phyloP scores from a whole-genome alignment of 2,797 vertebrate species.

The Atherinosoma microstoma region DNA sequence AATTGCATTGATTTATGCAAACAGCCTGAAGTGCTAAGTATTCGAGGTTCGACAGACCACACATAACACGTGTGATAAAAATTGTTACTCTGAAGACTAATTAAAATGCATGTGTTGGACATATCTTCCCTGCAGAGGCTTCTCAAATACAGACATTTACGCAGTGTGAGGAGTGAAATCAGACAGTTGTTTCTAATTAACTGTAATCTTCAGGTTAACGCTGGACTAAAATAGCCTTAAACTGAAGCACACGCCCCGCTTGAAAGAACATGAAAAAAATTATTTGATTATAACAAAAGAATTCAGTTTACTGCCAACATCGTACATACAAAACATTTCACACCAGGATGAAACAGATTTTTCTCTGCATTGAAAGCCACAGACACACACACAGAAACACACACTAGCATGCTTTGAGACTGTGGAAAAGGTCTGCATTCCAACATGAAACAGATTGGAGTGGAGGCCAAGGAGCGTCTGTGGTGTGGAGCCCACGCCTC shows the following conservation, averaged over 20 bases:
- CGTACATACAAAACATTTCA: conserved; percentile 21
- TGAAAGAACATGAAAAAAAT: conserved; percentile 38
- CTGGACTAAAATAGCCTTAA: conserved; percentile 38
- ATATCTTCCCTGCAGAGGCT: conserved; percentile 31
- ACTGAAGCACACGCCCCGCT: conserved; percentile 43
- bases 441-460: conserved; percentile 60
- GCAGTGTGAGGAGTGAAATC: conserved; percentile 53
- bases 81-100: conserved; percentile 33
- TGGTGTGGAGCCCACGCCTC: conserved; percentile 64
- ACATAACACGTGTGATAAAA: conserved; percentile 57
- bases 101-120: conserved; percentile 56
- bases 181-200: conserved; percentile 51
- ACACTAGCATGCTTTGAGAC: conserved; percentile 21
- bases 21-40: conserved; percentile 50
- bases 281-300: conserved; percentile 9
- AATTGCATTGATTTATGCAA: conserved; percentile 70
- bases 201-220: conserved; percentile 59
- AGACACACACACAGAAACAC: conserved; percentile 3
- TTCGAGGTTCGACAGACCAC: conserved; percentile 38
- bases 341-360: conserved; percentile 22
- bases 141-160: conserved; percentile 49
- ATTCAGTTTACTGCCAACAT: conserved; percentile 12
- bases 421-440: conserved; percentile 51
- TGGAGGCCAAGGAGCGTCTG: conserved; percentile 51
- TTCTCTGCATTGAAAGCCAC: conserved; percentile 18